phyloP scores from a whole-genome alignment of 1,140 invertebrate species.

The Drosophila biarmipes region DNA sequence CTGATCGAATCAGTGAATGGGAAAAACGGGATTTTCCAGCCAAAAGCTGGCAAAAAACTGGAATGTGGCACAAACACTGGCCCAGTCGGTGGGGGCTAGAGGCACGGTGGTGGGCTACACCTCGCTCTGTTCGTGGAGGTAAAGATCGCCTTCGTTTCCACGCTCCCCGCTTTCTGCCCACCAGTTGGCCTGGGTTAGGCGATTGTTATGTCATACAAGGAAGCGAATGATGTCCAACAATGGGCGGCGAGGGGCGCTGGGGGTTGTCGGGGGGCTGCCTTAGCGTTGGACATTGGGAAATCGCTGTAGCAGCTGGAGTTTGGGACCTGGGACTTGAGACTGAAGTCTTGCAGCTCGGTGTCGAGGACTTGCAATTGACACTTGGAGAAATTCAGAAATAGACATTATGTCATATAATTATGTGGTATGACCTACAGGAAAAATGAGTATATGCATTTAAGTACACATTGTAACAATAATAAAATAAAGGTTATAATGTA shows the following conservation, averaged over 20 bases:
- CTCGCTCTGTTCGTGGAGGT: slow-evolving; percentile 61
- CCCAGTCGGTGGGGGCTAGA: background rate
- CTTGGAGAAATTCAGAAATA: background rate
- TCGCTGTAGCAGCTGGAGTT: slow-evolving; percentile 26
- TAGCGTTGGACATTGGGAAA: slow-evolving; percentile 38
- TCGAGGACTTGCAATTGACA: slow-evolving; percentile 6
- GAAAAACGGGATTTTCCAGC: slow-evolving; percentile 77
- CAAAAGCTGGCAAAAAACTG: slow-evolving; percentile 56
- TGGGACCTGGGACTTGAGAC: slow-evolving; percentile 3
- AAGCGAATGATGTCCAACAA: slow-evolving; percentile 75
- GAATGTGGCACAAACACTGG: slow-evolving; percentile 69
- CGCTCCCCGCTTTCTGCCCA: slow-evolving; percentile 3
- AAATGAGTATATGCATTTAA: too few species aligned
- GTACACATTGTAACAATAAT: too few species aligned
- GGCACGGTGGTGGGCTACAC: slow-evolving; percentile 8
- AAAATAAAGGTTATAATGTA: too few species aligned
- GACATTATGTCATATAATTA: background rate
- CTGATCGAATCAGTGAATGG: slow-evolving; percentile 81
- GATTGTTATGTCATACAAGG: slow-evolving; percentile 78
- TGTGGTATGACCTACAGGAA: background rate
- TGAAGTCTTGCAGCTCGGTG: too few species aligned
- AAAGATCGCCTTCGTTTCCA: slow-evolving; percentile 69
- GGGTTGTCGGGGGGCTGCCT: slow-evolving; percentile 13
- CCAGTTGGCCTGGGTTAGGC: slow-evolving; percentile 47
- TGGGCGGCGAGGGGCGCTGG: slow-evolving; percentile 14